phyloP scores from a whole-genome alignment of 1,140 invertebrate genomes.

The Aricia agestis region DNA sequence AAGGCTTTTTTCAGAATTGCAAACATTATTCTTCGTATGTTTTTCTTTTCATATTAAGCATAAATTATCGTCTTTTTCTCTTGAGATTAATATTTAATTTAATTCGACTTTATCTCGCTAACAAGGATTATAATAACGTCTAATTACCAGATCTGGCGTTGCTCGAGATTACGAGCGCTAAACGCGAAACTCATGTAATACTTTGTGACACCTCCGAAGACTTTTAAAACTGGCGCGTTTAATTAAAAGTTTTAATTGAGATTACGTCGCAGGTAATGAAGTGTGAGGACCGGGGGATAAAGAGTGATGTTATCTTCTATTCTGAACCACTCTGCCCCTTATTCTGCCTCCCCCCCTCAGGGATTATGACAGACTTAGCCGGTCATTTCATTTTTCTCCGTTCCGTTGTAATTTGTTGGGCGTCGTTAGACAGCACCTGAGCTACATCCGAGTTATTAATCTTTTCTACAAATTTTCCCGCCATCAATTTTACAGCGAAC shows the following conservation, averaged over 20 bases:
- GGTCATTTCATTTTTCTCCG: background rate
- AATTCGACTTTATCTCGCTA: no score
- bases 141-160: no score
- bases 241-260: conserved; percentile 6
- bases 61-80: no score
- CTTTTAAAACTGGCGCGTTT: background rate
- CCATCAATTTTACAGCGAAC: background rate
- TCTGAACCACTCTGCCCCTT: background rate
- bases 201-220: conserved; percentile 1
- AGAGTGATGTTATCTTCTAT: background rate
- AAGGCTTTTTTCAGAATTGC: background rate
- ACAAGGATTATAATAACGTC: no score
- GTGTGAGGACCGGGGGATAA: background rate
- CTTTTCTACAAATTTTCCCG: background rate
- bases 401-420: background rate
- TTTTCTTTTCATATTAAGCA: no score
- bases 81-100: no score
- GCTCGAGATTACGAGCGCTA: background rate
- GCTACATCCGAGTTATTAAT: background rate
- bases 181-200: background rate
- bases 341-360: no score
- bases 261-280: background rate
- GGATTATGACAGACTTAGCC: background rate
- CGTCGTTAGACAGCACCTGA: conserved; percentile 2
- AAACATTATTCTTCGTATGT: background rate